Percentiles rank a stretch among this genome's conserved stretches.
Evolutionary conservation across 2,888 invertebrate genomes (phyloP).

Genomic region (Trissolcus brochymenae): DNA sequence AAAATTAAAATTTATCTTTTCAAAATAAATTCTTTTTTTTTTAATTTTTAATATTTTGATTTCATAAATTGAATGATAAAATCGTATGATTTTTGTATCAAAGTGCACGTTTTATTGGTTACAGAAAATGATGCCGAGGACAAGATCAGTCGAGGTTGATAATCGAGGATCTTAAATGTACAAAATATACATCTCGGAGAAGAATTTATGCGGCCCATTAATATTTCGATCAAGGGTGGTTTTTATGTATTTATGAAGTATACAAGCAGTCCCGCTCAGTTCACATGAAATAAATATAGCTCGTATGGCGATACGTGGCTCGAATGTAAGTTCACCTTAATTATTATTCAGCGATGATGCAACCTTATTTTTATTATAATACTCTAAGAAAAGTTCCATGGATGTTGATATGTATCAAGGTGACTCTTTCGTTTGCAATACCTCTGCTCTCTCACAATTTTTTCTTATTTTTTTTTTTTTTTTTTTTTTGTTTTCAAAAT

Average conservation of each 20-base stretch:
- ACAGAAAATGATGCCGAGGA: conserved; percentile 48
- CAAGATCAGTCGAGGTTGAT: conserved; percentile 37
- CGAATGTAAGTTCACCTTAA: conserved; percentile 13
- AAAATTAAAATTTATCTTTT: no score
- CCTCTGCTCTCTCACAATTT: no score
- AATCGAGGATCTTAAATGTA: conserved; percentile 21
- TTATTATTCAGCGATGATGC: conserved; percentile 34
- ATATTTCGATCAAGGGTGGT: conserved; percentile 3
- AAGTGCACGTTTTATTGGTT: conserved; percentile 17
- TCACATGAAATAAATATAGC: conserved; percentile 12
- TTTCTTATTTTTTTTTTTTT: no score
- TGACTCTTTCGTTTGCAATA: conserved; percentile 7
- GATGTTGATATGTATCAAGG: conserved; percentile 18
- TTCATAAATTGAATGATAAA: background rate
- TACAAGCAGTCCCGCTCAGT: background rate
- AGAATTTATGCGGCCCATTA: conserved; percentile 6
- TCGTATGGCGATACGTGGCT: conserved; percentile 3
- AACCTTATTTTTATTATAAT: conserved; percentile 26
- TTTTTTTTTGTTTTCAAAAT: no score
- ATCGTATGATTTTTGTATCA: no score
- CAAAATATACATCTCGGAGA: conserved; percentile 17
- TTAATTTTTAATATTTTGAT: background rate
- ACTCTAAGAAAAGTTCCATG: conserved; percentile 1
- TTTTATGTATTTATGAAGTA: conserved; percentile 12
- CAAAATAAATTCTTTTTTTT: no score